A percentile compares a stretch with the other conserved stretches of the same genome.
Evolutionary conservation across 2,113 vertebrate genomes (phyloP).

Genomic region (Erinaceus europaeus): DNA sequence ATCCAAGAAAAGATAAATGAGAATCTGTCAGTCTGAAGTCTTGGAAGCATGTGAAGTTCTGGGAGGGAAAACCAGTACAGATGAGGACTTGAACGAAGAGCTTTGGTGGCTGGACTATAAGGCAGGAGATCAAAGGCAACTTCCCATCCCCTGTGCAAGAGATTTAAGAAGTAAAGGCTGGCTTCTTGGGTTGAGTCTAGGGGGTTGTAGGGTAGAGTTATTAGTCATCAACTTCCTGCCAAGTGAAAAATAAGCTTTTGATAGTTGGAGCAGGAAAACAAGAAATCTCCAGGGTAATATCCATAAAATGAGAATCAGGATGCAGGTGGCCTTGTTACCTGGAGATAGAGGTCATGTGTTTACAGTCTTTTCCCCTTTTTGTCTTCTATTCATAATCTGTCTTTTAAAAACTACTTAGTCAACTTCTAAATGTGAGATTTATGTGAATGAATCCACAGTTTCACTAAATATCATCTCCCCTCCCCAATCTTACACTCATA

Average conservation of each 20-base stretch:
- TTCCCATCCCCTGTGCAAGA: neutral
- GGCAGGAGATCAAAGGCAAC: neutral
- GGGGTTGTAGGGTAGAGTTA: no score
- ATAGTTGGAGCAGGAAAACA: neutral
- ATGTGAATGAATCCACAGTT: neutral
- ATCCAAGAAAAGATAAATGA: neutral
- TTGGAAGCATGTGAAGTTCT: neutral
- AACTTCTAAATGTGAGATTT: neutral
- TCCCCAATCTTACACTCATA: neutral
- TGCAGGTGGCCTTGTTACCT: neutral
- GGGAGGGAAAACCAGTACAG: no score
- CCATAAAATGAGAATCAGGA: neutral
- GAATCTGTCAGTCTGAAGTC: neutral
- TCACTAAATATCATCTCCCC: neutral
- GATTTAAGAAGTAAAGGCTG: neutral
- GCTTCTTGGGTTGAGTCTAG: neutral
- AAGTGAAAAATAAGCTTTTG: neutral
- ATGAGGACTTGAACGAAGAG: neutral
- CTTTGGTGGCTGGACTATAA: neutral
- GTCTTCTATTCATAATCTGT: neutral
- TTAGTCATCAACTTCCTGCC: neutral
- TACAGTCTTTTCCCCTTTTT: neutral
- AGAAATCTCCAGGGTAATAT: neutral
- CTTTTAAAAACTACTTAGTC: neutral
- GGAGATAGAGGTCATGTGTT: neutral